Base-by-base conservation (phyloP, 1,140 invertebrate species). In the Araneus ventricosus region DNA sequence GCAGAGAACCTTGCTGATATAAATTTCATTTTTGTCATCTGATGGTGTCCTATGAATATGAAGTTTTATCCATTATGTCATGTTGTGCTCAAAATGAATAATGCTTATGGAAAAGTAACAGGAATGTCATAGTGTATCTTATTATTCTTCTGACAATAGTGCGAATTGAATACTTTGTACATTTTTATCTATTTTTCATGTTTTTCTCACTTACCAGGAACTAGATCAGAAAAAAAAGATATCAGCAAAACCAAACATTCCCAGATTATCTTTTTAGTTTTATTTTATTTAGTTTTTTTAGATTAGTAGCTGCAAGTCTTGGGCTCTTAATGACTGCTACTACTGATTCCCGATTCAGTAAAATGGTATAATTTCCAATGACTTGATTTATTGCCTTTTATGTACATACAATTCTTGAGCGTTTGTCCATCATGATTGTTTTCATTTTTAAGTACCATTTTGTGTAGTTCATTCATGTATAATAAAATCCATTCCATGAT, bases 61-160 rank as follows among this genome's bases (percentile, higher is more conserved):
- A 93, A 93, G 91, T 93, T 93, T 93, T 93, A 91, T 61, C 90
- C 90, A 59, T 85, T 91, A 39, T 86, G 90, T 91, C 89, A 80
- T 91, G 88, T 92, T 92, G 91, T 87, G 91, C 82, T 93, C 91
- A 87, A 39, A 87, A 30, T 87, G 91, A 87, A 75, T 92, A 39
- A 34, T 90, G 88, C 88, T 90, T 80, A 17, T 92, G 90, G 82
- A 93, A 89, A 80, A 79, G 61, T 70, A 59, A 85, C 67, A 39
- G 67, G 85, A 80, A 93, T 93, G 45, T 27, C 7, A 39, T 93
- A 93, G 52, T 90, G 45, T 79, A 80, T 90, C 41, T n/a, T 89
- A 30, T 39, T 24, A 67, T 67, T 22, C 45, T 52, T 89, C 37
- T 90, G 88, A 39, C 84, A 84, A 63, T 34, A 27, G 37, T 61